A percentile compares a stretch with the other conserved stretches of the same genome.
Conservation (phyloP, 1,140 invertebrate species). For the Arion vulgaris region DNA sequence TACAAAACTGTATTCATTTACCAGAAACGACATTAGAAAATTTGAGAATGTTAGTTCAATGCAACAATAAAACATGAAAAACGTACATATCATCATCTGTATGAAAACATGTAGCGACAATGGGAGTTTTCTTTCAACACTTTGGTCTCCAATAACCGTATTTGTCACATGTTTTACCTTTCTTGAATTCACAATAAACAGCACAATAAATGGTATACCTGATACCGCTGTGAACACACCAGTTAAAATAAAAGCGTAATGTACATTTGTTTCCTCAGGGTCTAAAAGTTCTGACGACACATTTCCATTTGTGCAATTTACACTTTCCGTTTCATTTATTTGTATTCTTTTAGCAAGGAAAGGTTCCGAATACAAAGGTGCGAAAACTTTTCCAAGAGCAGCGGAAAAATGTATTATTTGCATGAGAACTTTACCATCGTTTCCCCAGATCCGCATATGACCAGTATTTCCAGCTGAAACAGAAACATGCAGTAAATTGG, state of each 20-base stretch:
- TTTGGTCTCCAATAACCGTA: neutral
- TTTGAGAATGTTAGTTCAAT: constrained; percentile 50
- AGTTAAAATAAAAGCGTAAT: constrained; percentile 39
- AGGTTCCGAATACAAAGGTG: constrained; percentile 50
- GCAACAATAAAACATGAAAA: constrained; percentile 46
- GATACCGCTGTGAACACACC: constrained; percentile 30
- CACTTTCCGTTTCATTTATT: no score
- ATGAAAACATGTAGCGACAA: constrained; percentile 34
- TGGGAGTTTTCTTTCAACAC: constrained; percentile 24
- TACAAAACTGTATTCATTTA: neutral
- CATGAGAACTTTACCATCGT: no score
- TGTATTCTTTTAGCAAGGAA: constrained; percentile 40
- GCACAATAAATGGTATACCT: constrained; percentile 1
- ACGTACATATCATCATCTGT: neutral
- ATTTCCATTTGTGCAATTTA: no score
- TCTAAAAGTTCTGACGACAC: no score
- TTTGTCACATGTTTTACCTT: neutral
- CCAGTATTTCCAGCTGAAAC: no score
- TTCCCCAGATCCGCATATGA: constrained; percentile 72
- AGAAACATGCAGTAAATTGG: neutral
- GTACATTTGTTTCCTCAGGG: constrained; percentile 1
- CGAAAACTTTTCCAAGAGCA: constrained; percentile 51
- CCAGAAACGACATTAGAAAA: constrained; percentile 51
- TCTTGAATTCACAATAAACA: no score
- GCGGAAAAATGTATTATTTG: no score